Conservation (phyloP, 2,113 vertebrate species). For the Corvus cornix region DNA sequence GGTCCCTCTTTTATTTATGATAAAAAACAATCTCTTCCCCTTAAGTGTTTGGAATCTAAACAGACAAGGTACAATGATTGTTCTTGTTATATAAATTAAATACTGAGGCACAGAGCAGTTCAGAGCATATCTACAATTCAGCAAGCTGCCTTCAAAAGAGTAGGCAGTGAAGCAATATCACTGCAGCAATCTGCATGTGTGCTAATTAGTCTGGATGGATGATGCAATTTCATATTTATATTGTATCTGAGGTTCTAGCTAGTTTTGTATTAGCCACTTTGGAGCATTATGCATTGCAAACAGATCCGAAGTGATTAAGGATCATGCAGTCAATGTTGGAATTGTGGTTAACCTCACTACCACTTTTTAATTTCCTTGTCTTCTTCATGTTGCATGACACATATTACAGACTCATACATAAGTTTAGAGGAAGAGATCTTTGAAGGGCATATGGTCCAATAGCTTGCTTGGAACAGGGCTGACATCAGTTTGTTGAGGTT, state of each 20-base stretch:
- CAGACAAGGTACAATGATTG: not conserved
- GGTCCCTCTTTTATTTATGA: not conserved
- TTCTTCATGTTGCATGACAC: not conserved
- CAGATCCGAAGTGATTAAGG: not conserved
- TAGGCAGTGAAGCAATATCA: not conserved
- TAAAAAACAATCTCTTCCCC: not conserved
- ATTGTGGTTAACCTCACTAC: not conserved
- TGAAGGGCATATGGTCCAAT: not conserved
- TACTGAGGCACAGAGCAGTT: not conserved
- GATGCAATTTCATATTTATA: not conserved
- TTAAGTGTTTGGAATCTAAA: not conserved
- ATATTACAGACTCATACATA: not conserved
- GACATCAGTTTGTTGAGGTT: not conserved
- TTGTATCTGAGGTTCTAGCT: not conserved
- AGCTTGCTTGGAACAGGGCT: not conserved
- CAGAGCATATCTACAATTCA: not conserved
- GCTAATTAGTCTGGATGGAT: not conserved
- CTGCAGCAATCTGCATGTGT: not conserved
- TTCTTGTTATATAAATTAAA: not conserved
- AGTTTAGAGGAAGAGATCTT: not conserved
- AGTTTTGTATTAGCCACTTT: not conserved
- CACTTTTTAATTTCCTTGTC: not conserved
- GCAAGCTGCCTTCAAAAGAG: not conserved
- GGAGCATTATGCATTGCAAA: not conserved
- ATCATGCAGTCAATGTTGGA: not conserved